Conservation (phyloP, 2,113 vertebrate genomes). For the Camarhynchus parvulus region DNA sequence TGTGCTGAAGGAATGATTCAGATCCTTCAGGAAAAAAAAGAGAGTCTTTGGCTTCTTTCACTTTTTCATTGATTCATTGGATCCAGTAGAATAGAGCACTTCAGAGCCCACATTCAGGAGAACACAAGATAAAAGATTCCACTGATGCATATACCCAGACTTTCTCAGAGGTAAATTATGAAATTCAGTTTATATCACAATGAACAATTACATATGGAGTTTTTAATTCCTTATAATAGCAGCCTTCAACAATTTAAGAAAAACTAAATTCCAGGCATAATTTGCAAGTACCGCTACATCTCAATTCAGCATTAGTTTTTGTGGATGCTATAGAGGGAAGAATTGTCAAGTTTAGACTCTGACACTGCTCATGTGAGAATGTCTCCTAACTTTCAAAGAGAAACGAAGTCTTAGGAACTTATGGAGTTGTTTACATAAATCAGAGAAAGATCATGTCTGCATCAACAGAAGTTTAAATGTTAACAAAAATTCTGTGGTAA, state of each 20-base stretch:
- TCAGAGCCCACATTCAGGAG: not conserved
- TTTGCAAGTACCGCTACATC: not conserved
- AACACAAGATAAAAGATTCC: not conserved
- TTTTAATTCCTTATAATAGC: not conserved
- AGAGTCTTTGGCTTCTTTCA: not conserved
- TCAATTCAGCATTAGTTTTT: not conserved
- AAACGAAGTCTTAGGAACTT: not conserved
- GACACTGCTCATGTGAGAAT: not conserved
- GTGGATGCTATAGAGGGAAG: not conserved
- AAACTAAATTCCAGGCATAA: not conserved
- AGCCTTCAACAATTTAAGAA: not conserved
- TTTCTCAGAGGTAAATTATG: not conserved
- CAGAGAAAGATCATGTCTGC: not conserved
- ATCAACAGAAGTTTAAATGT: not conserved
- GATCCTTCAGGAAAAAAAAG: not conserved
- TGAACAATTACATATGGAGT: not conserved
- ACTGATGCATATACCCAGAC: not conserved
- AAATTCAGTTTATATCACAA: not conserved
- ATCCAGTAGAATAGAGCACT: not conserved
- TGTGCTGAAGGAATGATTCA: not conserved
- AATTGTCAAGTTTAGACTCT: not conserved
- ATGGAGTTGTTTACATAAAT: not conserved
- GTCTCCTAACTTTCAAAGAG: not conserved
- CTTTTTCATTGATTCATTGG: not conserved
- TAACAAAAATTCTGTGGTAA: not conserved